phyloP scores from a whole-genome alignment of 2,113 vertebrate species.

The Siniperca knerii region DNA sequence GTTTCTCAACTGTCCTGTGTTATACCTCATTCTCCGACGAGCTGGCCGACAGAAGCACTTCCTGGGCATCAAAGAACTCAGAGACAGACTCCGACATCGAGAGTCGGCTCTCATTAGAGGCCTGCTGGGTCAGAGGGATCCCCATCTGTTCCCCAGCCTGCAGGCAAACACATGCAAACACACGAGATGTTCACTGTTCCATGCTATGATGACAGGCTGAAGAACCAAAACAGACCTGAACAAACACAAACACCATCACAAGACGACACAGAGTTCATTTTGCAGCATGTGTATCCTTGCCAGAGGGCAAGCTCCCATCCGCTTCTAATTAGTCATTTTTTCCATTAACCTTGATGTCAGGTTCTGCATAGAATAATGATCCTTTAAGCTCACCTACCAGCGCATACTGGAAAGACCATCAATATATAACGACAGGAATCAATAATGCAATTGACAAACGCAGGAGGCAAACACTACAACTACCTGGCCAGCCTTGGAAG shows the following conservation, averaged over 20 bases:
- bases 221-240: constrained; percentile 33
- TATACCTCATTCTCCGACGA: constrained; percentile 97
- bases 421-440: constrained; percentile 59
- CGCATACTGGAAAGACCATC: constrained; percentile 45
- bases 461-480: constrained; percentile 50
- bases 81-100: constrained; percentile 99
- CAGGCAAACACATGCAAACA: constrained; percentile 59
- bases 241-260: constrained; percentile 35
- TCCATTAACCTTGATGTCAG: constrained; percentile 70
- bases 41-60: constrained; percentile 98
- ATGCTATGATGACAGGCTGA: constrained; percentile 41
- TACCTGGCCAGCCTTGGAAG: constrained; percentile 25
- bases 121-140: constrained; percentile 96
- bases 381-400: constrained; percentile 56
- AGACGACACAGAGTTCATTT: constrained; percentile 32
- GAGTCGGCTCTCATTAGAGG: constrained; percentile 96
- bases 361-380: constrained; percentile 60
- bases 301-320: constrained; percentile 45
- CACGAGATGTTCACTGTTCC: constrained; percentile 43
- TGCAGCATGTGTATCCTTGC: constrained; percentile 49
- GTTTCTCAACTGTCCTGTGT: not conserved
- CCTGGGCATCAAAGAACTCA: constrained; percentile 99
- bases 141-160: constrained; percentile 92
- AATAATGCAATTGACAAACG: constrained; percentile 63
- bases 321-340: constrained; percentile 66